Evolutionary conservation across 2,888 invertebrate genomes (phyloP), one percentile per base, ranked within the genome.

Genomic region (Esperia sulphurella): DNA sequence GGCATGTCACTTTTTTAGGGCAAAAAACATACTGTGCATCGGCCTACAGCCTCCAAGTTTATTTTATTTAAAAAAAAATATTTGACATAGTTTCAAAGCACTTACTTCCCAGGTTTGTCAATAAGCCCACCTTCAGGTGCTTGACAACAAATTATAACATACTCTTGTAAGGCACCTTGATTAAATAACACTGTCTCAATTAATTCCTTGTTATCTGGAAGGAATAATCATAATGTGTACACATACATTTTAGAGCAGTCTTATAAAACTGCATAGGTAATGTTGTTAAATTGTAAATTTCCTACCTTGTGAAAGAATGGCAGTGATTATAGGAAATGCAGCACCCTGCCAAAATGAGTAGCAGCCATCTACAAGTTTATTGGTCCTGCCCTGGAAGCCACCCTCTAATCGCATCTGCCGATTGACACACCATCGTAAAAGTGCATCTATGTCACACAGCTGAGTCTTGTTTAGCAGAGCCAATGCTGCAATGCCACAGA

Each of bases 301-400:
- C 31, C 8, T 52, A 87, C 88, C 91, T 75, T 92, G 78, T 21
- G 87, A 78, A 82, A 96, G 84, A 55, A 96, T 90, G 51, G 93
- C 93, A 76, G 97, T 95, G 40, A 98, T 91, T 41, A 98, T 92
- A 14, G 97, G 96, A 75, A 98, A 95, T 41, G 95, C 92, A 44
- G 96, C 98, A 29, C 98, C 98, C 85, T 98, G 98, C 99, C 99
- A 99, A 88, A 98, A 99, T 0, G 98, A 98, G 79, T 99, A 99
- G 80, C 99, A 99, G 3, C 97, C 97, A 91, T 99, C 99, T 0
- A 99, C 99, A 56, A 99, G 90, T 86, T 99, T 99, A 83, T 99
- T 99, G 1, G 99, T 98, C 68, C 99, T 92, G 0, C 99, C 99
- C 90, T 97, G 95, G 76, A 99, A 99, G 7, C 99, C 99, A 30